phyloP scores from a whole-genome alignment of 1,140 invertebrate genomes.

The Riptortus pedestris region DNA sequence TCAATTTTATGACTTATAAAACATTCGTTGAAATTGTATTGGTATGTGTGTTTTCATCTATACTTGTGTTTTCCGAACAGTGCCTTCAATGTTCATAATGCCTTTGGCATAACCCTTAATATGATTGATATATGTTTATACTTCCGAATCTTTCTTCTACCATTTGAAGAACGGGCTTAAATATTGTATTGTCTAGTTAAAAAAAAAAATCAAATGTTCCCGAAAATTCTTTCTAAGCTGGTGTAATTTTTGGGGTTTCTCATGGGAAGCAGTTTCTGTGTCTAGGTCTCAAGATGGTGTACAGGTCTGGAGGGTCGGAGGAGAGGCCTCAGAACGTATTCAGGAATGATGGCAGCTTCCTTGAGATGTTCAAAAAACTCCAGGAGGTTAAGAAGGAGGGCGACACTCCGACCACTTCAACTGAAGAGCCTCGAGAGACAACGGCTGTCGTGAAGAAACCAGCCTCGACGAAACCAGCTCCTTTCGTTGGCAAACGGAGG shows the following conservation, averaged over 20 bases:
- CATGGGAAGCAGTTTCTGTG: conserved; percentile 32
- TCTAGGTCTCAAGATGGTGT: conserved; percentile 29
- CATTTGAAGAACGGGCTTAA: not conserved
- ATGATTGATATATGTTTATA: not conserved
- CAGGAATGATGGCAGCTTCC: conserved; percentile 76
- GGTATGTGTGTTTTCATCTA: not conserved
- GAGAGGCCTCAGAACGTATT: conserved; percentile 45
- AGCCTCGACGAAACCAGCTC: conserved; percentile 26
- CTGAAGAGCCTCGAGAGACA: conserved; percentile 35
- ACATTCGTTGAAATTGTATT: not conserved
- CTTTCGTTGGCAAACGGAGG: conserved; percentile 68
- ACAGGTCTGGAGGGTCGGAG: conserved; percentile 24
- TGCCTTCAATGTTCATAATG: not conserved
- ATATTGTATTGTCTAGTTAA: not conserved
- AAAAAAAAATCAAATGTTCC: not conserved
- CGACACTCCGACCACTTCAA: conserved; percentile 33
- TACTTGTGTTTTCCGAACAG: not conserved
- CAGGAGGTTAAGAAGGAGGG: conserved; percentile 44
- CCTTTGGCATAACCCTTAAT: not conserved
- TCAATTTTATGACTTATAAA: not conserved
- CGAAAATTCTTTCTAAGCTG: not conserved
- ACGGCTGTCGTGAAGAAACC: conserved; percentile 27
- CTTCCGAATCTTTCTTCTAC: not conserved
- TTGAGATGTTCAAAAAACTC: conserved; percentile 83
- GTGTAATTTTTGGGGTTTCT: conserved; percentile 4